Base-by-base conservation (phyloP, 23 tunicate genomes). In the Trididemnum nubilum region DNA sequence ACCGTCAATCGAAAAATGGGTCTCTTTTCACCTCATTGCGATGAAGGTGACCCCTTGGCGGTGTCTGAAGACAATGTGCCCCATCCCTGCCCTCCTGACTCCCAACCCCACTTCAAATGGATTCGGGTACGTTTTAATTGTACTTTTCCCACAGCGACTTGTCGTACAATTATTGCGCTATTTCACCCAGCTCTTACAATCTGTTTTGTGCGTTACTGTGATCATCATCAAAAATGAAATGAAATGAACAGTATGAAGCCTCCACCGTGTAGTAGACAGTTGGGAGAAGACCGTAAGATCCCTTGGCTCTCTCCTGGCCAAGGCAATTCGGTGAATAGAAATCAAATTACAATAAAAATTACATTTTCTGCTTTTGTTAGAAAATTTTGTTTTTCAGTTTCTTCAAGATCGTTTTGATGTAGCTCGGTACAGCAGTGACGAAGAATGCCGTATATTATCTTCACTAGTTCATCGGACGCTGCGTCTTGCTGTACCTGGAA, bases 11-110 rank as follows among this genome's bases (percentile, higher is more conserved):
- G 71, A 26, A 79, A 77, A 32, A 50, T 91, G 71, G 99, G 99
- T 0, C 54, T 91, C 30, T 96, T 86, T 64, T 2, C 87, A 7
- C 84, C 72, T 22, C 85, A 81, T 37, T 59, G 35, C 30, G 73
- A 88, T 44, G 99, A 96, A 81, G 99, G 99, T 25, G 91, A 95
- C 58, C 97, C 95, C 2, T 81, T 95, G 19, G 99, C 99, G 0
- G 95, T 95, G 38, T 78, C 90, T 4, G 99, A 95, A 64, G 83
- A 87, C 28, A 51, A 91, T 54, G 77, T 73, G 24, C 96, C 96
- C 32, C 64, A 71, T 19, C 96, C 99, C 49, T 25, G 64, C 15
- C 87, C 99, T 27, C 99, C 99, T 2, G 32, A 80, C 26, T 83
- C 83, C 21, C 12, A 33, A 36, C 99, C 99, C 30, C 99, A 95